Evolutionary conservation across 2,797 vertebrate species (phyloP).

Genomic region (Geotrypetes seraphini): DNA sequence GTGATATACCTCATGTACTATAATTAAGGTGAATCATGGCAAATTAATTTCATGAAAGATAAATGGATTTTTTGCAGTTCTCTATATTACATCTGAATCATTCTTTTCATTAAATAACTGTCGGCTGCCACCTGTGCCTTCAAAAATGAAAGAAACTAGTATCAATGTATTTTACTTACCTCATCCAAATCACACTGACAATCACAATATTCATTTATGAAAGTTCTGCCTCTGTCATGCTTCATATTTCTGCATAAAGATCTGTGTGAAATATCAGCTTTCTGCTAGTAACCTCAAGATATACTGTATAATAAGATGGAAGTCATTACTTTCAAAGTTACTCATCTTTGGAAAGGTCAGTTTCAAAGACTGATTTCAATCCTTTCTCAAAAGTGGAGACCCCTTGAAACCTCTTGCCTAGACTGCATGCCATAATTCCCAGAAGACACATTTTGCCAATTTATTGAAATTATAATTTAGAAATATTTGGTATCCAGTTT

Average conservation of each 20-base stretch:
- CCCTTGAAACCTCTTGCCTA: background rate
- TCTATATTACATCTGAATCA: background rate
- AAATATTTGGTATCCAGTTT: too few relatives aligned
- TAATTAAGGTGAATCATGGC: background rate
- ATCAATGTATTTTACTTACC: background rate
- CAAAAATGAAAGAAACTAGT: background rate
- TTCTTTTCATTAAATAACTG: background rate
- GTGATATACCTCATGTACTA: background rate
- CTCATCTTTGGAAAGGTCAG: background rate
- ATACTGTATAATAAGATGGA: background rate
- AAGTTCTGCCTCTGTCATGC: background rate
- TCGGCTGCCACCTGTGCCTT: background rate
- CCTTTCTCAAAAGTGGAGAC: background rate
- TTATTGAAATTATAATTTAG: too few relatives aligned
- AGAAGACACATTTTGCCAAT: too few relatives aligned
- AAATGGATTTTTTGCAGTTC: background rate
- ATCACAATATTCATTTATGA: background rate
- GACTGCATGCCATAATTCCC: background rate
- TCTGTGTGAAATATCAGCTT: constrained; percentile 7
- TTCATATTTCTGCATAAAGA: constrained; percentile 12
- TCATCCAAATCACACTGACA: background rate
- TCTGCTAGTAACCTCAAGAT: constrained; percentile 1
- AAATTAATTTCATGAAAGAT: background rate
- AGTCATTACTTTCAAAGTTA: background rate
- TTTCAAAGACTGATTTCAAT: background rate